phyloP scores from a whole-genome alignment of 2,113 vertebrate species.

The Nycticebus coucang region DNA sequence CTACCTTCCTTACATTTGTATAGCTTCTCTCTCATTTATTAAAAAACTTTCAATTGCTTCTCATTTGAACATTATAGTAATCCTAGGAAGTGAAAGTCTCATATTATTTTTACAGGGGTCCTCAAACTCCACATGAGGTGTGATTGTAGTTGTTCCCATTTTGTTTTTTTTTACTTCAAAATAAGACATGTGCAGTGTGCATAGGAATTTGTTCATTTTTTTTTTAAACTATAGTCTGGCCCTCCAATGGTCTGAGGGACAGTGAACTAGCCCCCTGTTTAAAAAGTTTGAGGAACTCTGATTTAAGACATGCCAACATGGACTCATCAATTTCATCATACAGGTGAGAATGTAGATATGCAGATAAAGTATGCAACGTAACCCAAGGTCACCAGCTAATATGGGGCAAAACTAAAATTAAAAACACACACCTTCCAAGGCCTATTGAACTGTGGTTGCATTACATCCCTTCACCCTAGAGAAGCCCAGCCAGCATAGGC shows the following conservation, averaged over 20 bases:
- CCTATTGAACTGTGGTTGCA: neutral
- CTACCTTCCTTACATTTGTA: neutral
- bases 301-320: neutral
- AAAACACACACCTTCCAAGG: neutral
- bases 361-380: neutral
- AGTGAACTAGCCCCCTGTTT: too few relatives aligned
- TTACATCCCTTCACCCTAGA: neutral
- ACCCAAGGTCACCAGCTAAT: neutral
- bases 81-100: neutral
- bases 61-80: neutral
- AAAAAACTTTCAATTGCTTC: neutral
- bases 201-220: too few relatives aligned
- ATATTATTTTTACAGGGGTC: neutral
- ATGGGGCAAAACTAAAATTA: neutral
- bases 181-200: too few relatives aligned
- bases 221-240: too few relatives aligned
- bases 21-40: neutral
- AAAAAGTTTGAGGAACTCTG: too few relatives aligned
- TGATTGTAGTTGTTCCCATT: too few relatives aligned
- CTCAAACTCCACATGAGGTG: too few relatives aligned
- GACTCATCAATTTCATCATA: neutral
- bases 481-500: neutral
- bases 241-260: too few relatives aligned
- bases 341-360: neutral
- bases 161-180: too few relatives aligned